A percentile compares a stretch with the other conserved stretches of the same genome.
phyloP scores from a whole-genome alignment of 2,888 invertebrate species.

The Ennomos quercinarius region DNA sequence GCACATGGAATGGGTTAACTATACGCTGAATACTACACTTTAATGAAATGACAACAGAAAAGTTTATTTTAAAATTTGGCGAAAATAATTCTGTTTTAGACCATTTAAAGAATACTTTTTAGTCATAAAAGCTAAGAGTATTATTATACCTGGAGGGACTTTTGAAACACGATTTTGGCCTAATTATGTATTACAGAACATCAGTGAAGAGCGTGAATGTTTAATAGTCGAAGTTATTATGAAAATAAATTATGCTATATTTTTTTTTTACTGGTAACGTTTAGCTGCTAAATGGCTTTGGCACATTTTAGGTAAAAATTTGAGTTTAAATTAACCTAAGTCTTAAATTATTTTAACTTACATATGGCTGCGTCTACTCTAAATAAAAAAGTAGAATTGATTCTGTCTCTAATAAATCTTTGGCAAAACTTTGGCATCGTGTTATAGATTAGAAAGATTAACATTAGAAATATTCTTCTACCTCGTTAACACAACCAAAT shows the following conservation, averaged over 20 bases:
- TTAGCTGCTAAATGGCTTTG: constrained; percentile 15
- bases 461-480: constrained; percentile 64
- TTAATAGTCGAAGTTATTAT: constrained; percentile 59
- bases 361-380: neutral
- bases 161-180: constrained; percentile 54
- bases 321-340: constrained; percentile 56
- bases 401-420: constrained; percentile 49
- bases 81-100: constrained; percentile 41
- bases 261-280: neutral
- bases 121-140: constrained; percentile 82
- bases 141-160: constrained; percentile 81
- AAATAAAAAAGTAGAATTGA: constrained; percentile 23
- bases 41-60: constrained; percentile 43
- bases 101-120: constrained; percentile 70
- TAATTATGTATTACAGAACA: constrained; percentile 67
- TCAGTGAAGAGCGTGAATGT: constrained; percentile 68
- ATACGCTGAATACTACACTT: constrained; percentile 58
- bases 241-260: constrained; percentile 57
- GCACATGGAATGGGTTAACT: constrained; percentile 77
- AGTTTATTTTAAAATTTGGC: constrained; percentile 40
- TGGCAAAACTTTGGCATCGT: constrained; percentile 68
- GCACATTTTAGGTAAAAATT: constrained; percentile 39
- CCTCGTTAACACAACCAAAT: constrained; percentile 81
- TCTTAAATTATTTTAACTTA: constrained; percentile 47
- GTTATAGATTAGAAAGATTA: constrained; percentile 46